Evolutionary conservation across 2,888 invertebrate genomes (phyloP).

Genomic region (Diachrysia chrysitis): DNA sequence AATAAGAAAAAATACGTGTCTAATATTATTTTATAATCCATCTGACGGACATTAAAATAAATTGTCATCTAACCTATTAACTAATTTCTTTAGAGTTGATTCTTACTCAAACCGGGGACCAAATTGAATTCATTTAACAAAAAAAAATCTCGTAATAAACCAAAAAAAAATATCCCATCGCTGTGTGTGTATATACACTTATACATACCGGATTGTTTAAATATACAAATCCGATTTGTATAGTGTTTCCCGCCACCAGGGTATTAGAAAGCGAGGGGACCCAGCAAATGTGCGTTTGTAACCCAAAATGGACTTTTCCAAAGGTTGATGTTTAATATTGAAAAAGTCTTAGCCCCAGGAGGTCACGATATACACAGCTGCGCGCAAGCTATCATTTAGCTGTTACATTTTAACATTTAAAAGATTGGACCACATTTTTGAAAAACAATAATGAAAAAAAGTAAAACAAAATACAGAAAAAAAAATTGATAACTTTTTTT

Average conservation of each 20-base stretch:
- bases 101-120: background rate
- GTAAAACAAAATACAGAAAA: background rate
- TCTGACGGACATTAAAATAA: no score
- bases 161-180: constrained; percentile 63
- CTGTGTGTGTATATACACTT: constrained; percentile 69
- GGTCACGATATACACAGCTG: constrained; percentile 87
- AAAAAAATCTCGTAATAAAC: background rate
- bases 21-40: no score
- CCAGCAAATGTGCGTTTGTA: constrained; percentile 77
- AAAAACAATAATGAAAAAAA: constrained; percentile 28
- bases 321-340: constrained; percentile 63
- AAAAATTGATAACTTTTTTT: background rate
- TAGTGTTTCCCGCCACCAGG: constrained; percentile 84
- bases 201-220: constrained; percentile 64
- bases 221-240: constrained; percentile 47
- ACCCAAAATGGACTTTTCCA: constrained; percentile 68
- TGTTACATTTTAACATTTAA: constrained; percentile 76
- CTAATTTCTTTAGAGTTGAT: no score
- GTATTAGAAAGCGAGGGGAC: constrained; percentile 78
- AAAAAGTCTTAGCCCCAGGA: constrained; percentile 81
- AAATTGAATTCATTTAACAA: background rate
- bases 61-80: no score
- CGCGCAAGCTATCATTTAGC: constrained; percentile 85
- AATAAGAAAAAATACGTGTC: no score
- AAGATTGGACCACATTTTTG: constrained; percentile 17